Base-by-base conservation (phyloP, 2,113 vertebrate genomes). In the Pagrus major region DNA sequence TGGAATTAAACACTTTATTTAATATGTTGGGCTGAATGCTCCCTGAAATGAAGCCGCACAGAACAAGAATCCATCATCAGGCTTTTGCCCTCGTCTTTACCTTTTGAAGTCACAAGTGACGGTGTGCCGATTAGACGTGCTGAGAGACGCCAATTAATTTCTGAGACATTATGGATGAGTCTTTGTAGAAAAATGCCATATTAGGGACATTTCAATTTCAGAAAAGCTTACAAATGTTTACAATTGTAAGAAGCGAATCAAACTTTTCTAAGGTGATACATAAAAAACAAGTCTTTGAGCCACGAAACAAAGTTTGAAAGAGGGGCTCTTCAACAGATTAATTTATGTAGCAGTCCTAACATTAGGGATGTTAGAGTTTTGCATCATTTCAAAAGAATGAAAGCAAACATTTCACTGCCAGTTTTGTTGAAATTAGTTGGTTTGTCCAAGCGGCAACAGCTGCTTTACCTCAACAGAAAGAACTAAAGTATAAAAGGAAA, bases 21-120 rank as follows among this genome's bases (percentile, higher is more conserved):
- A 49, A 47, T 31, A 23, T 12, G 41, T 76, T 44, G 69, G n/a
- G 35, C 42, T 73, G 41, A 49, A 56, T 31, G 11, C 60, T 75
- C 10, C 29, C 35, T 42, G 33, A 67, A 49, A 46, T 49, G 56
- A n/a, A 78, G 42, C 54, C 44, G 31, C 25, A n/a, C 18, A 9
- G 2, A 60, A 59, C 56, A 61, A 42, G 8, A 60, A 73, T 69
- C 15, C 25, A 20, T 77, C 31, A 42, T 70, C 58, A 52, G 15
- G 60, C 20, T 39, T n/a, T 46, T 41, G n/a, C 42, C 69, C 56
- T 52, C 56, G 51, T 51, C 78, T 39, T 23, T 2, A 21, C 35
- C 15, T 70, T 70, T 69, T 73, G 35, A 73, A 69, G 55, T 76
- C n/a, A 42, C 9, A 29, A 29, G 69, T 3, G 27, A 52, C 2